Conservation (phyloP, 2,113 vertebrate species). For the Micronycteris hirsuta region DNA sequence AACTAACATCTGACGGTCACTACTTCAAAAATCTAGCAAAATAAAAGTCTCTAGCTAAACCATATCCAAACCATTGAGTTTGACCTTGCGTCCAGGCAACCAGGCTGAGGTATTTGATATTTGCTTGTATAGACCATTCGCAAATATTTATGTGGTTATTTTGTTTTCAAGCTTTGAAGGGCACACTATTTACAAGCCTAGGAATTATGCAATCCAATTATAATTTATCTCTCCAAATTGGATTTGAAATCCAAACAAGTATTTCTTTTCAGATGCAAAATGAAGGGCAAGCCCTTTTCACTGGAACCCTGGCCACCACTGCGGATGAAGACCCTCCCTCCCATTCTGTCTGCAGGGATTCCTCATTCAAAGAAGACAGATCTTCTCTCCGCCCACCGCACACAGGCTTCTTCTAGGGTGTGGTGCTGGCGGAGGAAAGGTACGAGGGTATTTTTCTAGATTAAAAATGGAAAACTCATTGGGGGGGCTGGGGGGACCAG, state of each 20-base stretch:
- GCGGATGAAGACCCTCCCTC: not conserved
- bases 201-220: not conserved
- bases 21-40: conserved; percentile 47
- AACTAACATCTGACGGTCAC: not conserved
- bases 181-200: conserved; percentile 19
- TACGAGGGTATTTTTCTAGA: not conserved
- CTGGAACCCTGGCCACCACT: not conserved
- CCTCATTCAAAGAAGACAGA: not conserved
- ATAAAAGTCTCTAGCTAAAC: conserved; percentile 30
- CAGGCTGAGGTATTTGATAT: conserved; percentile 18
- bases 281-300: not conserved
- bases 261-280: not conserved
- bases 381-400: not conserved
- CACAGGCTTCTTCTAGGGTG: not conserved
- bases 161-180: conserved; percentile 39
- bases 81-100: conserved; percentile 43
- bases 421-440: not conserved
- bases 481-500: not conserved
- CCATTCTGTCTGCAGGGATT: not conserved
- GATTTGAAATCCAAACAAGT: conserved; percentile 21
- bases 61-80: conserved; percentile 60
- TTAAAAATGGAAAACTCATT: not conserved
- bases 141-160: conserved; percentile 22
- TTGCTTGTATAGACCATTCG: not conserved
- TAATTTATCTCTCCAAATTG: not conserved